A percentile compares a stretch with the other conserved stretches of the same genome.
Evolutionary conservation across 1,140 invertebrate genomes (phyloP).

Genomic region (Oscheius sp.): DNA sequence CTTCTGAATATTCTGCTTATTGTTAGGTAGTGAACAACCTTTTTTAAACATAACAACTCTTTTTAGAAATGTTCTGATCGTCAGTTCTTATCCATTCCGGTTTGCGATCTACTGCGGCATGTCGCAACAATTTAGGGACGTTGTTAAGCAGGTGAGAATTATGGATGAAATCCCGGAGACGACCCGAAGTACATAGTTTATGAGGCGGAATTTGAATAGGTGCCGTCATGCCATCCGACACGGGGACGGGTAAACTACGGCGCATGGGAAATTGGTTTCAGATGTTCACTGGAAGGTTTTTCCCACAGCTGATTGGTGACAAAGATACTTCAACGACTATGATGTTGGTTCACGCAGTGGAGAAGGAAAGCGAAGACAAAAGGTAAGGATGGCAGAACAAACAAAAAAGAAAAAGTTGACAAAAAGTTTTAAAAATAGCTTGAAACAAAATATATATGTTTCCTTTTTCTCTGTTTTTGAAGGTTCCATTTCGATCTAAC

Average conservation of each 20-base stretch:
- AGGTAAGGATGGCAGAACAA: no score
- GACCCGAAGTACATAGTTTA: background rate
- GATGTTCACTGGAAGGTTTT: conserved; percentile 31
- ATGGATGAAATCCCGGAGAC: background rate
- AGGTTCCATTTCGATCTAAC: no score
- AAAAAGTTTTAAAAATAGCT: background rate
- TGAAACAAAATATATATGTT: background rate
- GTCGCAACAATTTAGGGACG: conserved; percentile 57
- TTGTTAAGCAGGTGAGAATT: conserved; percentile 42
- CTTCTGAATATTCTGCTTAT: conserved; percentile 56
- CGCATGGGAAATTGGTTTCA: no score
- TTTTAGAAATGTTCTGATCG: conserved; percentile 57
- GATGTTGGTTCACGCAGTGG: conserved; percentile 17
- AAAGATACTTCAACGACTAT: conserved; percentile 31
- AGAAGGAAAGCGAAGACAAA: conserved; percentile 24
- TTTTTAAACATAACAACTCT: background rate
- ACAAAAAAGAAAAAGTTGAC: no score
- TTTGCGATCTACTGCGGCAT: conserved; percentile 60
- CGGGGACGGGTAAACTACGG: no score
- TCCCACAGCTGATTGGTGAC: conserved; percentile 21
- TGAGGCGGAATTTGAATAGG: background rate
- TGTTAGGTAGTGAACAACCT: conserved; percentile 44
- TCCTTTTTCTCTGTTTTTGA: no score
- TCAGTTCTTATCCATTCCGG: conserved; percentile 54
- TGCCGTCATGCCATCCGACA: background rate